Conservation (phyloP, 2,888 invertebrate species). For the Heliconius ethilla region DNA sequence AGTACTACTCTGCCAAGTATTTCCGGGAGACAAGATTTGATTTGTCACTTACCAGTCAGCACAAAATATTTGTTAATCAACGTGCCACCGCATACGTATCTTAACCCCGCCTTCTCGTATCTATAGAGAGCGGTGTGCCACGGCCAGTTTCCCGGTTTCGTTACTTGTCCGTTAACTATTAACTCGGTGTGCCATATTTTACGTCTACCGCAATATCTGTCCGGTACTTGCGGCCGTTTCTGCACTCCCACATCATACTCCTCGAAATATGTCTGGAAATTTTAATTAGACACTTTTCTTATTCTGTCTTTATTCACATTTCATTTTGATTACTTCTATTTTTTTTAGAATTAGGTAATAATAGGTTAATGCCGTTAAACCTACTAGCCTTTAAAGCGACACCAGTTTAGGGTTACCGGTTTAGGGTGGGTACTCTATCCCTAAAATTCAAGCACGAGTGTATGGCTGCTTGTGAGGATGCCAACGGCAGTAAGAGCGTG, state of each 20-base stretch:
- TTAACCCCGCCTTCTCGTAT: constrained; percentile 48
- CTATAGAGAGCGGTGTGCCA: constrained; percentile 68
- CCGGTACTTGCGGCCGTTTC: constrained; percentile 46
- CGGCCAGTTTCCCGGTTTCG: constrained; percentile 69
- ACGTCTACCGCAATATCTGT: constrained; percentile 57
- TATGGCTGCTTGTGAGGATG: too few species aligned
- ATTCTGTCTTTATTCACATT: not conserved
- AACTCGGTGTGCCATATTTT: constrained; percentile 57
- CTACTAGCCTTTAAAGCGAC: too few species aligned
- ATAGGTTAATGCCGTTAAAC: too few species aligned
- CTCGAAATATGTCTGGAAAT: constrained; percentile 36
- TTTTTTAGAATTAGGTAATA: too few species aligned
- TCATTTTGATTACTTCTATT: not conserved
- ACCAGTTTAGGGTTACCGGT: too few species aligned
- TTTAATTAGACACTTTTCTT: not conserved
- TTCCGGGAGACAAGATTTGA: too few species aligned
- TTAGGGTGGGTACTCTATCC: too few species aligned
- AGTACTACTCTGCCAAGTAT: too few species aligned
- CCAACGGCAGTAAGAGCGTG: too few species aligned
- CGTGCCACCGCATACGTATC: constrained; percentile 67
- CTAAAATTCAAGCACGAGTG: too few species aligned
- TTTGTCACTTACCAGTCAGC: constrained; percentile 55
- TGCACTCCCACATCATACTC: constrained; percentile 49
- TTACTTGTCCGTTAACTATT: constrained; percentile 59
- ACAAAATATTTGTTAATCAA: constrained; percentile 57